Evolutionary conservation across 2,888 invertebrate genomes (phyloP), one percentile per base, ranked within the genome.

Genomic region (Suillia variegata): DNA sequence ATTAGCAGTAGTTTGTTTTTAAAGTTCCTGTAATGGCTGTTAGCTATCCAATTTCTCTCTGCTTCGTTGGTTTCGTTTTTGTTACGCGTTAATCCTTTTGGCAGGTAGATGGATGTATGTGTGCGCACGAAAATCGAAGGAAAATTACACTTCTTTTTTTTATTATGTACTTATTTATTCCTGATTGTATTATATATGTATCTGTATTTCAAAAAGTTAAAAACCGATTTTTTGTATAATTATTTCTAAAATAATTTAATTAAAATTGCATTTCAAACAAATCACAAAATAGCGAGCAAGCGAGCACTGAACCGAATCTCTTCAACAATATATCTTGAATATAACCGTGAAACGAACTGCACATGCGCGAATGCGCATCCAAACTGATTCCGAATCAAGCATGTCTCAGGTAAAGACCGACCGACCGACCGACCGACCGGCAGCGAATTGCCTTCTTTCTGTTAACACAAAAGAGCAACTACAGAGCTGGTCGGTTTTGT

Each of bases 291-390:
- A n/a, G n/a, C n/a, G n/a, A n/a, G n/a, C n/a, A n/a, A n/a, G n/a
- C n/a, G n/a, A n/a, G n/a, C n/a, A n/a, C n/a, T n/a, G n/a, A n/a
- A n/a, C n/a, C n/a, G n/a, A n/a, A n/a, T n/a, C n/a, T n/a, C n/a
- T n/a, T n/a, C n/a, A n/a, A n/a, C n/a, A n/a, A n/a, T n/a, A n/a
- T n/a, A 26, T 26, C 26, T 26, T 26, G 26, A 10, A 26, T 10
- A 26, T 6, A 26, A 5, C 3, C 45, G 20, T 38, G 54, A 38
- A 26, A 54, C 50, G 34, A 71, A 75, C 74, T 75, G 75, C 75
- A 74, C 74, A 70, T 74, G 74, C 74, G 74, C 74, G 65, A 67
- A 71, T 66, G 74, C 75, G 73, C 74, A 69, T 72, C 69, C 70
- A 65, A 75, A 74, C 74, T 62, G 49, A 62, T 71, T 61, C 42